Evolutionary conservation across 2,797 vertebrate genomes (phyloP), one percentile per base, ranked within the genome.

Genomic region (Hozukius guyotensis): DNA sequence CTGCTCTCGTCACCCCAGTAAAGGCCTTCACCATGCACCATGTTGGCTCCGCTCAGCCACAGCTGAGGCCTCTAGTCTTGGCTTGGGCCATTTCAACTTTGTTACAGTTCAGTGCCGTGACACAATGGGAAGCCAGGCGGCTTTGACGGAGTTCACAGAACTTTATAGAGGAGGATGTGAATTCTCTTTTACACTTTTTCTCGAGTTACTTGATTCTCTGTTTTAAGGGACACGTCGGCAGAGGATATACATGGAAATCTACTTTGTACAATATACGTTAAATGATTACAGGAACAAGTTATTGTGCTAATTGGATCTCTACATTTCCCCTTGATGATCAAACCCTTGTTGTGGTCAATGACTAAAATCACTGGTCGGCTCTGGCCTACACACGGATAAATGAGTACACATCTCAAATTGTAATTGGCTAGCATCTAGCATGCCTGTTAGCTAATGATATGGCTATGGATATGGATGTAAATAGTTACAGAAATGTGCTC

Each of bases 41-140:
- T 46, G 53, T 95, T 94, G 93, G 94, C 94, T 94, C 86, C 67
- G 16, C 88, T 91, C 89, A 84, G 80, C 74, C 90, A 87, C 94
- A 94, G 95, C 94, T 95, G 95, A 95, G 95, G 93, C 93, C 93
- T 93, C 81, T 77, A 72, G 83, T 93, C 88, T 95, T 94, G 94
- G 94, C 94, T 93, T 87, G 75, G 93, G 89, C 87, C 91, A 77
- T 60, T 84, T 92, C 90, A 94, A 94, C 94, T 95, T 94, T 92
- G 89, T 88, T 56, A 89, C 91, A 94, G 93, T 94, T 95, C 89
- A 89, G 85, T 68, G 27, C 66, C 75, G 88, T 82, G 85, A 85
- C 89, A 88, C 89, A 70, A 90, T 72, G 63, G 76, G 80, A 83
- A 87, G 82, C 83, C 80, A 65, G 68, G 77, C 60, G 69, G 81